phyloP scores from a whole-genome alignment of 2,888 invertebrate species.

The Abrostola tripartita region DNA sequence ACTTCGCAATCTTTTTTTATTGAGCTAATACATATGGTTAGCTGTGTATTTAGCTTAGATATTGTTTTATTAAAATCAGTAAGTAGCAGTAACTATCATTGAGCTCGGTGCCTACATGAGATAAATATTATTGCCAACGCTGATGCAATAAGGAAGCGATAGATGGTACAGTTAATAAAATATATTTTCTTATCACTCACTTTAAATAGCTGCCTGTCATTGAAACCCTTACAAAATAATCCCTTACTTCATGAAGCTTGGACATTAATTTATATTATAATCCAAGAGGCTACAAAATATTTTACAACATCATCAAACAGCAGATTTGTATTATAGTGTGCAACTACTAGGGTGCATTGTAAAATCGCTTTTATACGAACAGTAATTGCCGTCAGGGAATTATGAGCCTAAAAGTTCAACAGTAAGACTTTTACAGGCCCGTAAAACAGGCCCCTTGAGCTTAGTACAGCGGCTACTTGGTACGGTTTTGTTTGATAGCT shows the following conservation, averaged over 20 bases:
- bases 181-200: too few relatives aligned
- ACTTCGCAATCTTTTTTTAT: too few relatives aligned
- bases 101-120: too few relatives aligned
- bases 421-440: conserved; percentile 73
- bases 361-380: conserved; percentile 54
- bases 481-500: conserved; percentile 59
- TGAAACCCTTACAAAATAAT: neutral
- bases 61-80: too few relatives aligned
- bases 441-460: conserved; percentile 68
- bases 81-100: too few relatives aligned
- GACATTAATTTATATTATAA: neutral
- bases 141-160: too few relatives aligned
- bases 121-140: too few relatives aligned
- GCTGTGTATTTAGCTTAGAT: too few relatives aligned
- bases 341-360: conserved; percentile 36
- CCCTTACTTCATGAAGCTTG: neutral
- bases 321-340: conserved; percentile 23
- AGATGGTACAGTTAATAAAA: too few relatives aligned
- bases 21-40: too few relatives aligned
- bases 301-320: conserved; percentile 14
- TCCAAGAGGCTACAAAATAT: neutral
- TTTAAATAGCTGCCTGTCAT: too few relatives aligned
- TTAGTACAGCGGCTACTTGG: conserved; percentile 61
- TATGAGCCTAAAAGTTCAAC: conserved; percentile 71
- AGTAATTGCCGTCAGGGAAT: conserved; percentile 64